Percentiles rank a stretch among this genome's conserved stretches.
These are phyloP conservation scores for Drosophila affinis DNA, from an alignment of 2,888 invertebrate species.

Conservation along the genomic window DNA sequence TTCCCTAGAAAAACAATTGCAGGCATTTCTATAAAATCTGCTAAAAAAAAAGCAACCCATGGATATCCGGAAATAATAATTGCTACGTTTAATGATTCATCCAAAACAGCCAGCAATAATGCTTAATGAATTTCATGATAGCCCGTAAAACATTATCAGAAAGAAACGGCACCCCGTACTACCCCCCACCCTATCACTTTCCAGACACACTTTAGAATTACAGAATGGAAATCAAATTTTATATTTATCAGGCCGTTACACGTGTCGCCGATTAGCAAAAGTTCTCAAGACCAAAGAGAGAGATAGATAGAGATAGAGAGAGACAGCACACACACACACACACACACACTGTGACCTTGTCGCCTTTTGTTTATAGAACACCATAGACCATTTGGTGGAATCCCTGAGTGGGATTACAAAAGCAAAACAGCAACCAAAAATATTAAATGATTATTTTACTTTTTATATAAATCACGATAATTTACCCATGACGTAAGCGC, in stretches of 20 bases:
- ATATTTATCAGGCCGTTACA: constrained; percentile 60
- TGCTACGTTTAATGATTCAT: background rate
- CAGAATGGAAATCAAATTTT: constrained; percentile 3
- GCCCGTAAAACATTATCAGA: constrained; percentile 5
- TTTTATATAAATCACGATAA: constrained; percentile 35
- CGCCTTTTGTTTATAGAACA: constrained; percentile 32
- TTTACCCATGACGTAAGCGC: constrained; percentile 27
- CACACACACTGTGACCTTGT: constrained; percentile 18
- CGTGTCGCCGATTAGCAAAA: constrained; percentile 67
- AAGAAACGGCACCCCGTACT: background rate
- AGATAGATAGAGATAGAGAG: constrained; percentile 18
- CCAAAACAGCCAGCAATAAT: background rate
- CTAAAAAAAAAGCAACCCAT: no score
- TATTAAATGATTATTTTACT: background rate
- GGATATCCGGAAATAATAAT: no score
- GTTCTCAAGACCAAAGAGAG: constrained; percentile 18
- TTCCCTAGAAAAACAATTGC: no score
- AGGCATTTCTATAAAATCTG: no score
- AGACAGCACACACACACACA: background rate
- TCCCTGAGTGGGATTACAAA: constrained; percentile 32
- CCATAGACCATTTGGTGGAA: constrained; percentile 26
- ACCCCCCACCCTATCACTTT: no score
- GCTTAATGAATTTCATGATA: constrained; percentile 17
- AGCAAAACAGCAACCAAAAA: constrained; percentile 12
- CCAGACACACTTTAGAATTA: constrained; percentile 18